Evolutionary conservation across 2,888 invertebrate species (phyloP), one percentile per base, ranked within the genome.

Genomic region (Drosophila aldrichi): DNA sequence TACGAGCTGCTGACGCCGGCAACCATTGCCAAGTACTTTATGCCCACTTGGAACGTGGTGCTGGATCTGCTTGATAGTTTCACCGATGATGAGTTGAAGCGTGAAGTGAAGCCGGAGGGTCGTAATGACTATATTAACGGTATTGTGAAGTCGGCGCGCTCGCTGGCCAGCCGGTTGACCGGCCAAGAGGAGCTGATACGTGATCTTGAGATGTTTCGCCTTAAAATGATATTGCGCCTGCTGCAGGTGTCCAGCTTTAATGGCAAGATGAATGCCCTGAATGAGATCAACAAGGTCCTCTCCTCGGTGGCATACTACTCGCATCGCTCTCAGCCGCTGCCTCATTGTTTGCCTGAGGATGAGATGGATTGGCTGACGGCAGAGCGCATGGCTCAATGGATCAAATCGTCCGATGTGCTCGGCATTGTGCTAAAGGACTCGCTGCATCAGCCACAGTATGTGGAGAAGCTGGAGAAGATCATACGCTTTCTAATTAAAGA

Each of bases 191-290:
- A 93, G 86, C 91, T 95, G 74, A 93, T 95, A 67, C 94, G 95
- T 90, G 95, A 96, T 89, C 94, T 99, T 89, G 98, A 98, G 94
- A 97, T 98, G 94, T 98, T 98, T 94, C 95, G 98, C 86, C 94
- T 99, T 82, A 98, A 98, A 94, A 98, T 99, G 97, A 98, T 99
- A 90, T 94, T 99, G 83, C 93, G 97, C 92, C 95, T 98, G 89
- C 94, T 99, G 79, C 98, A 98, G 95, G 98, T 98, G 92, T 98
- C 98, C 29, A 98, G 98, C 60, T 99, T 99, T 92, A 99, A 98
- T 94, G 98, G 99, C 41, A 99, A 99, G 94, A 99, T 99, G 99
- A 98, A 98, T 91, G 99, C 99, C 25, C 94, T 99, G 76, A 98
- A 99, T 93, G 99, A 99, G 94, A 98, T 99, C 67, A 99, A 99